Conservation (phyloP, 1,140 invertebrate genomes). For the Drosophila sucinea region DNA sequence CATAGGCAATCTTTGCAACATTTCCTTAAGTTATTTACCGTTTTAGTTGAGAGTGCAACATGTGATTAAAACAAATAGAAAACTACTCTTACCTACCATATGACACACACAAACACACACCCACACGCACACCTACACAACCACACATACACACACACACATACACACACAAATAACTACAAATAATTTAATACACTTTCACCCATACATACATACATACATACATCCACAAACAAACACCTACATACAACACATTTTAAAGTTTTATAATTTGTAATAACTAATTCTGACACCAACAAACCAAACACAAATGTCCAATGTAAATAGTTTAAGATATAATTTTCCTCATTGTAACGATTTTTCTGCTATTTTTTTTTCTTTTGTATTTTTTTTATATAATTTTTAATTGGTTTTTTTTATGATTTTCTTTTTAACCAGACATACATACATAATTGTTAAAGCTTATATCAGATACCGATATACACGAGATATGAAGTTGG, state of each 20-base stretch:
- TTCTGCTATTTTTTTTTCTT: constrained; percentile 45
- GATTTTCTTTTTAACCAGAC: constrained; percentile 51
- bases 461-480: constrained; percentile 53
- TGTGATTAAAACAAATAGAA: constrained; percentile 70
- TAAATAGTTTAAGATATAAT: constrained; percentile 67
- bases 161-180: constrained; percentile 20
- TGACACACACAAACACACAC: constrained; percentile 32
- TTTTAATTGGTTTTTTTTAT: constrained; percentile 46
- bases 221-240: background rate
- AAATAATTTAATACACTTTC: constrained; percentile 53
- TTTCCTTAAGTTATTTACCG: constrained; percentile 76
- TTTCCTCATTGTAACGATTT: background rate
- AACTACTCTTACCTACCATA: constrained; percentile 55
- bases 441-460: constrained; percentile 68
- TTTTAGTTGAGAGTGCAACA: constrained; percentile 68
- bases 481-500: constrained; percentile 38
- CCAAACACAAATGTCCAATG: constrained; percentile 60
- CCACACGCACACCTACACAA: constrained; percentile 24
- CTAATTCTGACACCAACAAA: constrained; percentile 18
- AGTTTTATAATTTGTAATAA: constrained; percentile 24
- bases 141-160: constrained; percentile 5
- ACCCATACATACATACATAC: constrained; percentile 15
- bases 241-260: background rate
- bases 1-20: constrained; percentile 61
- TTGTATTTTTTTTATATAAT: background rate